Conservation (phyloP, 2,797 vertebrate genomes). For the Myioborus miniatus region DNA sequence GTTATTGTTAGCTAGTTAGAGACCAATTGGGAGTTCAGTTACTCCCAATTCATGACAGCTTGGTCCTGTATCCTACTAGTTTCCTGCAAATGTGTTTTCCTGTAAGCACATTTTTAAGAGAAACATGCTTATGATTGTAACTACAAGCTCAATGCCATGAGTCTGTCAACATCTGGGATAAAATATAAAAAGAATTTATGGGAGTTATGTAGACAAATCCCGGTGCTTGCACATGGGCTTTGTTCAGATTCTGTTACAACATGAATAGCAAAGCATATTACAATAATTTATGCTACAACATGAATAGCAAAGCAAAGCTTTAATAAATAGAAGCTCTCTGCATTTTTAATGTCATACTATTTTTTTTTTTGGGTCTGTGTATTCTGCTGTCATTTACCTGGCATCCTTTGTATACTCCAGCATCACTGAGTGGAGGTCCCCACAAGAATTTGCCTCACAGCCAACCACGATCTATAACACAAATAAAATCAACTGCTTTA, state of each 20-base stretch:
- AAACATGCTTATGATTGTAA: neutral
- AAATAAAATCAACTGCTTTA: slow-evolving; percentile 26
- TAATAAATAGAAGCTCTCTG: slow-evolving; percentile 3
- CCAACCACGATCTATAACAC: slow-evolving; percentile 93
- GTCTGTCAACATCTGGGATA: slow-evolving; percentile 13
- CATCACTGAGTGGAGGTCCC: slow-evolving; percentile 93
- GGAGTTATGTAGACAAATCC: slow-evolving; percentile 9
- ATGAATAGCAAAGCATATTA: neutral
- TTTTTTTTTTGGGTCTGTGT: neutral
- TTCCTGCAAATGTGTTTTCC: neutral
- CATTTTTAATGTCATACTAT: neutral
- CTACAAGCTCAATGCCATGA: neutral
- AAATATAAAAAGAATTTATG: neutral
- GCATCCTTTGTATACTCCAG: slow-evolving; percentile 96
- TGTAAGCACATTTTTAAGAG: neutral
- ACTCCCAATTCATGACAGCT: neutral
- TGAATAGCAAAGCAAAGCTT: neutral
- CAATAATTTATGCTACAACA: neutral
- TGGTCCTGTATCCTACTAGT: neutral
- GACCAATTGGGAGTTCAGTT: neutral
- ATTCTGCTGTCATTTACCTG: slow-evolving; percentile 78
- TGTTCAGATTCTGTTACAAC: neutral
- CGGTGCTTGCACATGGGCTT: neutral
- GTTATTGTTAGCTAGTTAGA: neutral
- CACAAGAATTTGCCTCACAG: slow-evolving; percentile 92